phyloP scores from a whole-genome alignment of 2,113 vertebrate species.

The Malurus melanocephalus region DNA sequence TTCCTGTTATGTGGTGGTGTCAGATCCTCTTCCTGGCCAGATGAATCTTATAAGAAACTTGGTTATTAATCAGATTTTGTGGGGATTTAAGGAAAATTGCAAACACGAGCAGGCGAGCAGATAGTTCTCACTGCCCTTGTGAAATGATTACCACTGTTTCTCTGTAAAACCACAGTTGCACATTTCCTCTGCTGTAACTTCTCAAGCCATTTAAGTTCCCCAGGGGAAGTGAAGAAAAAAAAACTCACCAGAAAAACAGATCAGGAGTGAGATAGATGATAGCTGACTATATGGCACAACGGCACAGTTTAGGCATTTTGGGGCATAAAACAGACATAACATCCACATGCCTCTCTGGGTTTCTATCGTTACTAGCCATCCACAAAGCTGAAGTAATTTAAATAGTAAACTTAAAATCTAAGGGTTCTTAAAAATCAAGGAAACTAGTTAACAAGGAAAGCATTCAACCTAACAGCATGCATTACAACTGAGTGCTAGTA shows the following conservation, averaged over 20 bases:
- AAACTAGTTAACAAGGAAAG: background rate
- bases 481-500: background rate
- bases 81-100: background rate
- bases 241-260: background rate
- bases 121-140: background rate
- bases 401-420: background rate
- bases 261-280: background rate
- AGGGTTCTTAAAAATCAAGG: background rate
- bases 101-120: background rate
- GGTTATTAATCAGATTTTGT: background rate
- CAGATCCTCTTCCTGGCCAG: background rate
- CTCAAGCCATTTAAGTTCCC: background rate
- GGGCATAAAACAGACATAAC: background rate
- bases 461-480: background rate
- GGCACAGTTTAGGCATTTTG: background rate
- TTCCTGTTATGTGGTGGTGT: background rate
- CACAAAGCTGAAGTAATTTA: background rate
- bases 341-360: background rate
- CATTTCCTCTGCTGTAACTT: constrained; percentile 22
- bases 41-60: background rate
- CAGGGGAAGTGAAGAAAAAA: background rate
- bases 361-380: background rate
- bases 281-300: background rate
- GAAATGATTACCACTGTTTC: background rate
- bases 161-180: background rate